Evolutionary conservation across 2,113 vertebrate genomes (phyloP).

Genomic region (Zonotrichia leucophrys): DNA sequence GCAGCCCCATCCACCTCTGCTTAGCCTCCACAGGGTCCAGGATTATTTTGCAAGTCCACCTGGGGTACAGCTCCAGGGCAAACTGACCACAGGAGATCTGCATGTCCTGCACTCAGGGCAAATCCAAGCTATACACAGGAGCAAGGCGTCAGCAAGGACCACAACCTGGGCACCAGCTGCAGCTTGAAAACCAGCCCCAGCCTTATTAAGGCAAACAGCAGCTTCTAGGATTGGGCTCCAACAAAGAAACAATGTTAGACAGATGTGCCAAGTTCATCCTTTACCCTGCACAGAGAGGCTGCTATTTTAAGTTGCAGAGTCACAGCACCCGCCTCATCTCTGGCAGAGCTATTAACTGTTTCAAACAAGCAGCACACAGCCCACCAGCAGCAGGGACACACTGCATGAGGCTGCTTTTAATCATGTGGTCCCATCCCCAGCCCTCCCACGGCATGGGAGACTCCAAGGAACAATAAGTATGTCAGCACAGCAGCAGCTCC

Average conservation of each 20-base stretch:
- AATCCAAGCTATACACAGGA: neutral
- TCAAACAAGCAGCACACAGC: neutral
- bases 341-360: constrained; percentile 6
- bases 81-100: fast-evolving
- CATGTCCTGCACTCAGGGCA: neutral
- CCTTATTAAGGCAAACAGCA: constrained; percentile 59
- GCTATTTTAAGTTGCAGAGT: constrained; percentile 59
- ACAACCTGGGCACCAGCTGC: neutral
- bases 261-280: constrained; percentile 53
- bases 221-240: constrained; percentile 15
- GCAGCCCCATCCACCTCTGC: neutral
- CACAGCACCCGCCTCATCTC: neutral
- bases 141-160: neutral
- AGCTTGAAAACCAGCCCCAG: neutral
- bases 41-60: neutral
- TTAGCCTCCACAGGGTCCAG: neutral
- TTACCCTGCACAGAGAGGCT: constrained; percentile 29
- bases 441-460: neutral
- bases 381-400: neutral
- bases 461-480: neutral
- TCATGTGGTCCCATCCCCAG: neutral
- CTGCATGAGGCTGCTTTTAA: neutral
- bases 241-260: constrained; percentile 2
- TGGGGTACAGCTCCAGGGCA: neutral
- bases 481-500: neutral